Evolutionary conservation across 2,113 vertebrate species (phyloP), one percentile per base, ranked within the genome.

Genomic region (Mobula birostris): DNA sequence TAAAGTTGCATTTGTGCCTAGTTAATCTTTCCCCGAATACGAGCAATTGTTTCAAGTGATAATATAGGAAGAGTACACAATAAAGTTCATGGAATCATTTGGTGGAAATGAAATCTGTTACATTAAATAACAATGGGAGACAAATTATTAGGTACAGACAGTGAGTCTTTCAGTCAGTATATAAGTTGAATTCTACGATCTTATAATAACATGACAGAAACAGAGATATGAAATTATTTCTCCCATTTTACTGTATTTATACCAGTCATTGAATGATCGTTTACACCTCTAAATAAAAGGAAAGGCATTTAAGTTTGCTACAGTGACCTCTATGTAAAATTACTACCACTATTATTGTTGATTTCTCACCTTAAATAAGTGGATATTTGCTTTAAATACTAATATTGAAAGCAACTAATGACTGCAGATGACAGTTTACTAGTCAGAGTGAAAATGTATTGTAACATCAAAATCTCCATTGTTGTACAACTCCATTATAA

Each of bases 1-100:
- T 76, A 76, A 74, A 93, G 48, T 74, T 74, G 70, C 24, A 74
- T 74, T 93, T 70, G 48, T 74, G 21, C 66, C 24, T 15, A 74
- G 48, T 93, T 93, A 93, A 76, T 93, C 91, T 93, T 48, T 74
- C 68, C 91, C 27, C 12, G 9, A 76, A 40, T 93, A 70, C 40
- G 74, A 76, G 36, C 72, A 93, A 93, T 93, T 93, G 91, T 12
- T 93, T 74, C 70, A 21, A 74, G 61, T 93, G 91, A 72, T 56
- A 93, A 74, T 40, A 74, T 70, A 56, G 40, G 91, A 56, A 21
- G 91, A 93, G 4, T 56, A 36, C 21, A 21, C 11, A 40, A 21
- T 40, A 74, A 93, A 93, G 70, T 70, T 93, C n/a, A 93, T 74
- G 17, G 70, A 74, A 40, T 70, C 24, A 76, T 56, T 93, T 93